Evolutionary conservation across 2,797 vertebrate species (phyloP), one percentile per base, ranked within the genome.

Genomic region (Bradypodion pumilum): DNA sequence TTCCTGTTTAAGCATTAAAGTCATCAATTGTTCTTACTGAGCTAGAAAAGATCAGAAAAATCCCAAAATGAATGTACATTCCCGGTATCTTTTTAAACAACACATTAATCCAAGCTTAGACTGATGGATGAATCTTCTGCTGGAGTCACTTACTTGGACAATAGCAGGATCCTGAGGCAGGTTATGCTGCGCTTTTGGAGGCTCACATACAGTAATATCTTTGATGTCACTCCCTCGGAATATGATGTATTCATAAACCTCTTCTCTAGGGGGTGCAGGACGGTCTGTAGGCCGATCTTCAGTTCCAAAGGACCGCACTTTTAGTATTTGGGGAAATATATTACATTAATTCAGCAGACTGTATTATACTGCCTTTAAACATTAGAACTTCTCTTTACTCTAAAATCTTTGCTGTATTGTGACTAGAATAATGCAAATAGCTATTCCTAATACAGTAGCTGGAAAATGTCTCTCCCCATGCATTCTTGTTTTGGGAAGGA

Each of bases 211-310:
- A 0, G 97, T 96, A 35, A 99, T 98, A 78, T 99, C 98, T 91
- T 98, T 99, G 90, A 99, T 99, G 89, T 99, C 98, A 87, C 97
- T 99, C 73, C 98, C 98, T 65, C 98, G 95, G 92, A 99, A 99
- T 81, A 99, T 99, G 80, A 99, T 99, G 90, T 98, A 99, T 86
- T 99, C 99, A 29, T 98, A 99, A 66, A 99, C 92, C 40, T 99
- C 98, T 89, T 99, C 97, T 89, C 97, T 97, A 0, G 98, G 97
- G 8, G 97, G 96, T 12, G 97, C 97, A 2, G 99, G 99, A 88
- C 97, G 95, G 80, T 99, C 97, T 6, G 98, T 98, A 83, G 97
- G 98, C 8, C 98, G 97, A 70, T 98, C 97, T 93, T 99, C 99
- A 0, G 99, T 99, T n/a, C 99, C 99, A 78, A 98, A 98, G 78